Evolutionary conservation across 2,888 invertebrate genomes (phyloP), one percentile per base, ranked within the genome.

Genomic region (Diabrotica balteata): DNA sequence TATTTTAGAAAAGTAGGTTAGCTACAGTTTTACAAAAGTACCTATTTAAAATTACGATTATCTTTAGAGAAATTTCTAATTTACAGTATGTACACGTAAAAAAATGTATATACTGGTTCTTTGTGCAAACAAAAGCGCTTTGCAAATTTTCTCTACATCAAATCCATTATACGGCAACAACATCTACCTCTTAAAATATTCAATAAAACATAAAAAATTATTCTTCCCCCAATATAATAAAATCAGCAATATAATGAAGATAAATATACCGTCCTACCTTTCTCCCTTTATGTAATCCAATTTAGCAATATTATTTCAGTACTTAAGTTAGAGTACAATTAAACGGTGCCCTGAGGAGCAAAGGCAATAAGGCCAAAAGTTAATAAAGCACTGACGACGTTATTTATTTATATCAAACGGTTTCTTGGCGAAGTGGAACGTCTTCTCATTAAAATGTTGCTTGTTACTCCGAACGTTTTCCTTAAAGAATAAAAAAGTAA

Each of bases 391-490:
- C 32, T 52, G 52, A 52, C 62, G 46, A 17, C 51, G 45, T 59
- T 63, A 63, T 68, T 68, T 68, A 68, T 66, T 68, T 65, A 68
- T 68, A 65, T 68, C 59, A 62, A 62, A 59, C 62, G 59, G 55
- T 61, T 49, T 10, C 49, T 49, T 58, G 43, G 22, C 61, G 61
- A 65, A 65, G 57, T 65, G 59, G 58, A 59, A 62, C 65, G 57
- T 50, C 45, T 32, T 63, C 65, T 68, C 68, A 68, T 63, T 68
- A 68, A 60, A 63, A 68, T 61, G 44, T 54, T 43, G 46, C 52
- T 52, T 32, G 32, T 32, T 32, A 32, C 32, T 32, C 32, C 32
- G 32, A 32, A 32, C 4, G 5, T 32, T 32, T 32, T 32, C 32
- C 32, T 32, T 32, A 32, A 32, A 32, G 32, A 32, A 32, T 32